These are phyloP conservation scores for Cuculus canorus DNA, from an alignment of 2,797 vertebrate genomes.

Conservation along the genomic window DNA sequence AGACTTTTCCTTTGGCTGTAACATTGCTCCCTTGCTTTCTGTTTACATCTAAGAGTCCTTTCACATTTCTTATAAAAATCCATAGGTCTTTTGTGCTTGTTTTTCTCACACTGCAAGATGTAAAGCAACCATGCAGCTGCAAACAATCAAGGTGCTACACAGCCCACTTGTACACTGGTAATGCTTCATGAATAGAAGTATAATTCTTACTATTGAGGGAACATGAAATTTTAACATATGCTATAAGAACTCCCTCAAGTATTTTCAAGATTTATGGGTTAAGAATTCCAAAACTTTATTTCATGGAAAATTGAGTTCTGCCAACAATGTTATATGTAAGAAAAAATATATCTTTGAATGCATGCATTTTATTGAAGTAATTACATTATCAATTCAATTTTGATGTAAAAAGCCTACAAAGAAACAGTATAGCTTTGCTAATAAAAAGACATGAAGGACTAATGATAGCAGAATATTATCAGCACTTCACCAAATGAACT, in stretches of 20 bases:
- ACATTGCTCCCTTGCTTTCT: background rate
- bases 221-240: slow-evolving; percentile 10
- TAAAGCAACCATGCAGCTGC: slow-evolving; percentile 52
- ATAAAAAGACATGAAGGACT: background rate
- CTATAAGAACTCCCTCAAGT: slow-evolving; percentile 37
- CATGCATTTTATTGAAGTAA: background rate
- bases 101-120: background rate
- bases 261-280: background rate
- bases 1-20: background rate
- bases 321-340: background rate
- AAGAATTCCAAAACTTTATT: slow-evolving; percentile 6
- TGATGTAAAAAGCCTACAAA: background rate
- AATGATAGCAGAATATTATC: background rate
- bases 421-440: background rate
- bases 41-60: background rate
- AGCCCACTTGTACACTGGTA: slow-evolving; percentile 15
- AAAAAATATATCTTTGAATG: background rate
- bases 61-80: slow-evolving; percentile 35
- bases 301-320: background rate
- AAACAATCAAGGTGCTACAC: slow-evolving; percentile 48
- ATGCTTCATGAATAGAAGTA: slow-evolving; percentile 19
- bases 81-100: slow-evolving; percentile 34
- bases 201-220: slow-evolving; percentile 39
- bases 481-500: background rate
- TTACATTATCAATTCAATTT: background rate